A percentile compares a stretch with the other conserved stretches of the same genome.
These are phyloP conservation scores for Dicentrarchus labrax DNA, from an alignment of 2,113 vertebrate genomes.

Conservation along the genomic window DNA sequence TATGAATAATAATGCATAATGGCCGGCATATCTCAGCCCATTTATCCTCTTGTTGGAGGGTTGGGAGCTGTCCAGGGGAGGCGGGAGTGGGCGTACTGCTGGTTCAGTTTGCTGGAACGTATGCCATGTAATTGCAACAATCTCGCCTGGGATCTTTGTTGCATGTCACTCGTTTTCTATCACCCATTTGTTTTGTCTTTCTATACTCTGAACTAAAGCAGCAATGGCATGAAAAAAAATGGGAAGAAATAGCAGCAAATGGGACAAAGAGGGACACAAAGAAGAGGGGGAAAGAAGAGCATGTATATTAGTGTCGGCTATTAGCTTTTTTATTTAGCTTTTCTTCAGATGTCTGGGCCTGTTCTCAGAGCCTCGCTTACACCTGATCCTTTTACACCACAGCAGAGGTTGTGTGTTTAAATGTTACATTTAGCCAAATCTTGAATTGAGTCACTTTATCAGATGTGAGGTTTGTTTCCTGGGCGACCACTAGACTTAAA, in stretches of 20 bases:
- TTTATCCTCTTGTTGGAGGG: constrained; percentile 63
- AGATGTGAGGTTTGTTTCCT: constrained; percentile 27
- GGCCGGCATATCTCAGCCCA: constrained; percentile 65
- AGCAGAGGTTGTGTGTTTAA: constrained; percentile 11
- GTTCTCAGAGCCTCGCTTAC: constrained; percentile 32
- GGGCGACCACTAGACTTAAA: constrained; percentile 52
- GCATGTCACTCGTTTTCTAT: constrained; percentile 47
- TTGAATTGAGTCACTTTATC: constrained; percentile 31
- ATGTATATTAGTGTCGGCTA: background rate
- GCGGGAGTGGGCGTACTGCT: constrained; percentile 55
- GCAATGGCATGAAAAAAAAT: constrained; percentile 2
- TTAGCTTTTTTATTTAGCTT: constrained; percentile 8
- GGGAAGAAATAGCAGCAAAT: constrained; percentile 1
- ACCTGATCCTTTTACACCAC: constrained; percentile 32
- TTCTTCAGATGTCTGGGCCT: constrained; percentile 8
- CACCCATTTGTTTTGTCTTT: constrained; percentile 43
- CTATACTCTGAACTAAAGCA: constrained; percentile 28
- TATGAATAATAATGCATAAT: constrained; percentile 75
- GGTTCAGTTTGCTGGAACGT: constrained; percentile 52
- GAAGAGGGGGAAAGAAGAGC: background rate
- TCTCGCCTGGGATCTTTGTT: constrained; percentile 56
- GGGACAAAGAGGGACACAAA: constrained; percentile 25
- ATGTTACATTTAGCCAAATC: constrained; percentile 24
- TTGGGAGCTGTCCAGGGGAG: constrained; percentile 65
- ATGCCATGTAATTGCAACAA: constrained; percentile 47